These are phyloP conservation scores for Malurus elegans DNA, from an alignment of 2,113 vertebrate genomes.

Conservation along the genomic window DNA sequence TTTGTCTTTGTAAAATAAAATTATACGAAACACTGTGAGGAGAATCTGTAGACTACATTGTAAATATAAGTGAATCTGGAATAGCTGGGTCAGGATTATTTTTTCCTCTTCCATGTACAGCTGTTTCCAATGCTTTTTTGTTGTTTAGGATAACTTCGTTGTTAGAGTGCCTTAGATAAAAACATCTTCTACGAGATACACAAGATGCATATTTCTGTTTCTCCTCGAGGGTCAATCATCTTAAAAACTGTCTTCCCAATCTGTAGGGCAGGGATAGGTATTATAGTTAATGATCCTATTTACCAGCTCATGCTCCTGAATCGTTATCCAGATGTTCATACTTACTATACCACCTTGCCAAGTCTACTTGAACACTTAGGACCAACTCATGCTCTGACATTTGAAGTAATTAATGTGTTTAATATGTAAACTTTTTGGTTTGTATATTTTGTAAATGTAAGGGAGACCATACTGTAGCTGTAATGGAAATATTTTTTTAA, in stretches of 20 bases:
- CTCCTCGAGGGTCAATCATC: neutral
- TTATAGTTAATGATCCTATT: neutral
- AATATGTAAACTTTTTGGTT: neutral
- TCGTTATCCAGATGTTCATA: neutral
- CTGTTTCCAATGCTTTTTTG: neutral
- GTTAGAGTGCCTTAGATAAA: neutral
- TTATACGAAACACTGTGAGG: neutral
- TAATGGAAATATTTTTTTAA: neutral
- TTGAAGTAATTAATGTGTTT: neutral
- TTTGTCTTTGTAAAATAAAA: conserved; percentile 29
- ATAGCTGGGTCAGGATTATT: neutral
- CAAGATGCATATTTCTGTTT: neutral
- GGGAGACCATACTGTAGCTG: neutral
- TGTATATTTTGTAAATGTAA: neutral
- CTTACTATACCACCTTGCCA: neutral
- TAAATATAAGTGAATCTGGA: neutral
- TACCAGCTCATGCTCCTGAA: neutral
- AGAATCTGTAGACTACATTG: neutral
- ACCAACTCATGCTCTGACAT: neutral
- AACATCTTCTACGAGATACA: neutral
- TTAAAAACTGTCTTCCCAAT: neutral
- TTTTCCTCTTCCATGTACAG: neutral
- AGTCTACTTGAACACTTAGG: neutral
- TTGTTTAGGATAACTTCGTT: neutral
- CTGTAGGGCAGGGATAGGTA: neutral